phyloP scores from a whole-genome alignment of 64 coral and sea anemone species.

The Actinia equina region DNA sequence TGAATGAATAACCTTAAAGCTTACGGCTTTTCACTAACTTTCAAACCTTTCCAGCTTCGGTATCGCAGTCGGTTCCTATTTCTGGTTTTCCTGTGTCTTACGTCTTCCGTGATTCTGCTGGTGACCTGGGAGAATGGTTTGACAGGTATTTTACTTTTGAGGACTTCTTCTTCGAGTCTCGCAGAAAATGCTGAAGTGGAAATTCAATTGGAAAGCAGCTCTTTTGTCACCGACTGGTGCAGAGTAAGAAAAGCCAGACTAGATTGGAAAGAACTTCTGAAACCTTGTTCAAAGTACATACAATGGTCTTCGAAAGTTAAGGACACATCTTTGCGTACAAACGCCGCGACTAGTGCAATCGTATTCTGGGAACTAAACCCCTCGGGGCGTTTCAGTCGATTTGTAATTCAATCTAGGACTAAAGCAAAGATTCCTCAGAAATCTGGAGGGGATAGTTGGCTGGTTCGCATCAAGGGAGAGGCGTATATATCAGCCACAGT shows the following conservation, averaged over 20 bases:
- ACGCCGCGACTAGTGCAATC: constrained; percentile 35
- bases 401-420: constrained; percentile 74
- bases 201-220: background rate
- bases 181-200: background rate
- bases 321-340: background rate
- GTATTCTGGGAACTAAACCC: constrained; percentile 66
- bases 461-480: constrained; percentile 69
- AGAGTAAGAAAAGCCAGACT: background rate
- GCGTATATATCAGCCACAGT: constrained; percentile 63
- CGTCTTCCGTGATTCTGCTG: background rate
- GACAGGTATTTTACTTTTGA: background rate
- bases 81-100: background rate
- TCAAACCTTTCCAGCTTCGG: background rate
- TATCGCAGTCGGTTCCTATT: background rate
- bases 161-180: background rate
- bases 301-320: constrained; percentile 7
- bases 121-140: background rate
- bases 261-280: constrained; percentile 11
- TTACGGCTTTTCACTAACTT: background rate
- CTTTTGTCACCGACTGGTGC: constrained; percentile 24
- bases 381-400: constrained; percentile 84
- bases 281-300: background rate
- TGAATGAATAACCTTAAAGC: no score
- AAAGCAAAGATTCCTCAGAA: constrained; percentile 35
- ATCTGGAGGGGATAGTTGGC: constrained; percentile 85